Conservation (phyloP, 2,888 invertebrate species). For the Laspeyria flexula region DNA sequence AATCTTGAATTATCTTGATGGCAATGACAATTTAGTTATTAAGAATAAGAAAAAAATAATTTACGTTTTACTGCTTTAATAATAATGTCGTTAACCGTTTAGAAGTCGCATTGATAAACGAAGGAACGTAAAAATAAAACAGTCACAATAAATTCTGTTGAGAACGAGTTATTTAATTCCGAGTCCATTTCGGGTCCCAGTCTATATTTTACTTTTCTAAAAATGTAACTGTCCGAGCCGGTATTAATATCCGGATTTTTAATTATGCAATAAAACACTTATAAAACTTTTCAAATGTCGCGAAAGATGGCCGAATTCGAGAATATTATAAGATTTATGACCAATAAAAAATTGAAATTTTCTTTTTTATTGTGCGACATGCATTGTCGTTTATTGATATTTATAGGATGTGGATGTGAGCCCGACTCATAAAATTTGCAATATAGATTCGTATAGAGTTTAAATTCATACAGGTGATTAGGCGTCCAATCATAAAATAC, state of each 20-base stretch:
- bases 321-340: constrained; percentile 31
- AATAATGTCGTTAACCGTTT: constrained; percentile 27
- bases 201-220: constrained; percentile 26
- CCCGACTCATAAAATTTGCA: constrained; percentile 21
- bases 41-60: constrained; percentile 20
- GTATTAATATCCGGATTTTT: constrained; percentile 28
- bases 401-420: constrained; percentile 9
- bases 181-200: constrained; percentile 21
- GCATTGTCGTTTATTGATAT: constrained; percentile 32
- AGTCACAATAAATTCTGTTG: constrained; percentile 35
- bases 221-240: constrained; percentile 17
- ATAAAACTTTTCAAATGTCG: constrained; percentile 17
- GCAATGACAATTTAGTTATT: constrained; percentile 1
- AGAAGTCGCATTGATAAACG: constrained; percentile 29
- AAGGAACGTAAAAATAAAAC: constrained; percentile 30
- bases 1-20: not conserved
- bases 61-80: constrained; percentile 26
- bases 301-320: constrained; percentile 21
- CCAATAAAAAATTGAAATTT: constrained; percentile 23
- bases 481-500: constrained; percentile 43
- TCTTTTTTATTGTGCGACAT: constrained; percentile 21
- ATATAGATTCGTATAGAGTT: constrained; percentile 22
- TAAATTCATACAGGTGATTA: constrained; percentile 53
- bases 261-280: constrained; percentile 29
- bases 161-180: constrained; percentile 29